Percentiles rank a stretch among this genome's conserved stretches.
These are phyloP conservation scores for Poicephalus meyeri DNA, from an alignment of 2,113 vertebrate genomes.

Conservation along the genomic window DNA sequence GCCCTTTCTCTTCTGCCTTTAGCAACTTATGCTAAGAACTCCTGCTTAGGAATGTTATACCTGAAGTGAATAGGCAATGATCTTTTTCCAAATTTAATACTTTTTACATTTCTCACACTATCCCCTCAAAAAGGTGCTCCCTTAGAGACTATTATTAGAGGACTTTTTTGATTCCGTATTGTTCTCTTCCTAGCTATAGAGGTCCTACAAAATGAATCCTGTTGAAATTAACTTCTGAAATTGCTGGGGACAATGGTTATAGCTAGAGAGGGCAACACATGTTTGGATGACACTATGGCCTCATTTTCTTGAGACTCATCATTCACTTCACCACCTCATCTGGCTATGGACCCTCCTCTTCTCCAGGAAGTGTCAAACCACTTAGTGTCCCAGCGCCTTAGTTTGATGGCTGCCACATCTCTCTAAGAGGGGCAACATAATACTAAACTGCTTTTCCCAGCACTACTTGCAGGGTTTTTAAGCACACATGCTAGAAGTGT, in stretches of 20 bases:
- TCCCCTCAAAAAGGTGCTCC: background rate
- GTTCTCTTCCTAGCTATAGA: background rate
- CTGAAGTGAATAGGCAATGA: background rate
- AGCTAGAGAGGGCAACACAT: background rate
- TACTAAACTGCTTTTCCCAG: background rate
- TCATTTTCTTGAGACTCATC: background rate
- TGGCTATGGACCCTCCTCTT: background rate
- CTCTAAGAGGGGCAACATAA: background rate
- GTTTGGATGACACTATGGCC: background rate
- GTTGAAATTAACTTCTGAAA: background rate
- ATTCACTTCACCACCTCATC: background rate
- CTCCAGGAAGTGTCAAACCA: background rate
- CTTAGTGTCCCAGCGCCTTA: background rate
- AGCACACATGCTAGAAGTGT: background rate
- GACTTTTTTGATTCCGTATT: background rate
- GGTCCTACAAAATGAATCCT: background rate
- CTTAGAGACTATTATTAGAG: background rate
- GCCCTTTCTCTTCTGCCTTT: background rate
- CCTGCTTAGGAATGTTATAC: background rate
- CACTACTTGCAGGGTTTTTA: background rate
- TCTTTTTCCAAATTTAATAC: background rate
- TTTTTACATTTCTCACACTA: background rate
- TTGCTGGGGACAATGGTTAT: background rate
- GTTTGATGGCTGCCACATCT: background rate
- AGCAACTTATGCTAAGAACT: background rate